Evolutionary conservation across 2,113 vertebrate genomes (phyloP).

Genomic region (Cacatua alba): DNA sequence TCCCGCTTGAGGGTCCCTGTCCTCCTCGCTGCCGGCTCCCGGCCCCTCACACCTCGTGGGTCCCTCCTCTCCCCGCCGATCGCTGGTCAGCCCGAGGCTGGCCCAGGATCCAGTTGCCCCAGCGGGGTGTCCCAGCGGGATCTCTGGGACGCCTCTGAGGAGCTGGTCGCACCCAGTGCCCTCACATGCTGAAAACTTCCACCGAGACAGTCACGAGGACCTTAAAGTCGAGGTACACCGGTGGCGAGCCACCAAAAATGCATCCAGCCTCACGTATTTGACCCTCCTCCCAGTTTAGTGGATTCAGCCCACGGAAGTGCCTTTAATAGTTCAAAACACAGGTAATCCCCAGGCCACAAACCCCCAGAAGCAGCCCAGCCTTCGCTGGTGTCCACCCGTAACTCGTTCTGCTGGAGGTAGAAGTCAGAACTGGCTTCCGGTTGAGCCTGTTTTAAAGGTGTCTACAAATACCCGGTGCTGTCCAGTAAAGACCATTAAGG

Average conservation of each 20-base stretch:
- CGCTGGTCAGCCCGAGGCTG: background rate
- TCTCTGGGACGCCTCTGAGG: background rate
- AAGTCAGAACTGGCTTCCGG: background rate
- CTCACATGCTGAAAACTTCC: background rate
- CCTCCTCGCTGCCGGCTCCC: background rate
- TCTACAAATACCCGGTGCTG: background rate
- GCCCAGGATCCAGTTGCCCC: background rate
- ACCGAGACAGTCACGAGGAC: background rate
- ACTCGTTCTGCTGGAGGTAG: background rate
- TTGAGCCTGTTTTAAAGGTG: background rate
- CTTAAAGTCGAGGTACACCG: background rate
- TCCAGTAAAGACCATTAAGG: background rate
- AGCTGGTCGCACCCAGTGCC: no score
- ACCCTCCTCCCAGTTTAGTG: background rate
- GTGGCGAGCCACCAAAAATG: background rate
- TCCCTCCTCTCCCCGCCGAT: background rate
- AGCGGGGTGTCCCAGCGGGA: background rate
- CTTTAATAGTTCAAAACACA: accelerated
- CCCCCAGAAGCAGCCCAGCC: background rate
- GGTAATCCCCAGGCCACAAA: background rate
- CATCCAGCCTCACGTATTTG: background rate
- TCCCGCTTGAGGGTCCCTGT: background rate
- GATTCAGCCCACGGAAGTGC: background rate
- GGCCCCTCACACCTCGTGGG: background rate
- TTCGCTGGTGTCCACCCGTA: background rate